Evolutionary conservation across 2,113 vertebrate species (phyloP), one percentile per base, ranked within the genome.

Genomic region (Melozone crissalis): DNA sequence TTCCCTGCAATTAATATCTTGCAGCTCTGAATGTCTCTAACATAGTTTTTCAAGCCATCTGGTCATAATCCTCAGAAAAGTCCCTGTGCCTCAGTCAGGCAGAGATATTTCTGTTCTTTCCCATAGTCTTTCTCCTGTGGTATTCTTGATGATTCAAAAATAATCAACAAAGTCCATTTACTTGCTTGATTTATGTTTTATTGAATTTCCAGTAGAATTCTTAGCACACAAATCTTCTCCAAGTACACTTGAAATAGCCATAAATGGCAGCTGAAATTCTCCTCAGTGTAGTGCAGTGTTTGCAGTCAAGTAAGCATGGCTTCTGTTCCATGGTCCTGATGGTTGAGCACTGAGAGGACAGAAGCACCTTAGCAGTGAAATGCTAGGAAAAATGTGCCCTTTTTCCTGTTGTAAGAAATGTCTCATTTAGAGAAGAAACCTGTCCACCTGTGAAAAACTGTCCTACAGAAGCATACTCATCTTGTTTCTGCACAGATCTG

Each of bases 201-300:
- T 72, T 94, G 51, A 76, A 61, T 95, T 95, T 96, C 41, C 83
- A 92, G n/a, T 84, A 84, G 73, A 31, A 75, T 57, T 63, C 31
- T 26, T 63, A 81, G 79, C 9, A 20, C 33, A 75, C 80, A 68
- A 90, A 68, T 92, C 59, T 85, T 90, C 46, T 71, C 61, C 65
- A 35, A 92, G 73, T 86, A 67, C 16, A 13, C 41, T 86, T 78
- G 59, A 86, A 81, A 57, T 75, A 89, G 73, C 73, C 37, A 15
- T 87, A 89, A 94, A 75, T 92, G 88, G 69, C 76, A 86, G 37
- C n/a, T 88, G 79, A 94, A 95, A 72, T 80, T 80, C 72, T 67
- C 43, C 77, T 26, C 24, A 9, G 67, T 74, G 63, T 20, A 58
- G 28, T 51, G 15, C 23, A 19, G 24, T 44, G 16, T 86, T 91